Base-by-base conservation (phyloP, 2,113 vertebrate genomes). In the Tylochromis polylepis region DNA sequence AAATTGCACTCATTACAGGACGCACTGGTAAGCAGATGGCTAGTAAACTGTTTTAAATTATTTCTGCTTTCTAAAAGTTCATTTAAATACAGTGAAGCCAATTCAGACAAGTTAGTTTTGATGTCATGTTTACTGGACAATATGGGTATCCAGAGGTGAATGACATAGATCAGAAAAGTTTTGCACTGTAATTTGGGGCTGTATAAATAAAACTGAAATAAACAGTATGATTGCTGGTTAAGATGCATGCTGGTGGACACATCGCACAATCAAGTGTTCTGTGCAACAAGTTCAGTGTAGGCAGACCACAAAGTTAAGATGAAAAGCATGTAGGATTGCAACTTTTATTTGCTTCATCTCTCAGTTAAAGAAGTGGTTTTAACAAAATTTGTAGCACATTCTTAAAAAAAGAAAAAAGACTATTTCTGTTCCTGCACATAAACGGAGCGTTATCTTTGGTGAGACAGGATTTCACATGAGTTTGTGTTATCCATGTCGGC, bases 11-110 rank as follows among this genome's bases (percentile, higher is more conserved):
- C 18, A 78, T 92, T 89, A 89, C 83, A 65, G 31, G 59, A 56
- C 10, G 2, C 41, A 31, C 15, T 24, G 79, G 20, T 85, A 87
- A 91, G 89, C 87, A 87, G 89, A 79, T 77, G 84, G 67, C 65
- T 84, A 67, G 49, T 84, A 86, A 87, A 89, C n/a, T 58, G 29
- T 84, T 87, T 88, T 81, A 79, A 88, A 91, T 84, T n/a, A 34
- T 79, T 85, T 36, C 84, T 79, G 70, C 65, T 56, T 60, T 27
- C 3, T 56, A 27, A 86, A 83, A 82, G 60, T 58, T 10, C 2
- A 29, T 34, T 65, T 15, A 53, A 65, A 18, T 11, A 36, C 67
- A 67, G 59, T 11, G 43, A 72, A 58, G 24, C 24, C 57, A 29
- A 2, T 75, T 75, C 1, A 75, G 41, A 29, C 43, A 75, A 1